Conservation (phyloP, 2,797 vertebrate genomes). For the Diplodus puntazzo region DNA sequence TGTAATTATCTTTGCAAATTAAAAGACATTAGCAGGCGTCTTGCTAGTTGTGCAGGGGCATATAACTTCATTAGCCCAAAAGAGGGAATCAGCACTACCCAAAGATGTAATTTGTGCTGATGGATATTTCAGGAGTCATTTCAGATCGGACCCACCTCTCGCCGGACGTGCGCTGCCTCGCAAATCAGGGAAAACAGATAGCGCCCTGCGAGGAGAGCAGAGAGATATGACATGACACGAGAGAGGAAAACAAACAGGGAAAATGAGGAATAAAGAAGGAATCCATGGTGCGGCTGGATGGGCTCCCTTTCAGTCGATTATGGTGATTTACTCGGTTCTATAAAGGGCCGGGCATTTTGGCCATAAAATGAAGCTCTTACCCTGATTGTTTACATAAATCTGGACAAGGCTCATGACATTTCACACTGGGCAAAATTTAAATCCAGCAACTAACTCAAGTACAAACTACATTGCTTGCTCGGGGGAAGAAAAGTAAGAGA, state of each 20-base stretch:
- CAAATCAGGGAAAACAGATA: slow-evolving; percentile 40
- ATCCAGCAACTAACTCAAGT: slow-evolving; percentile 29
- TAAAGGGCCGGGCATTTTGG: slow-evolving; percentile 46
- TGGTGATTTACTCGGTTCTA: slow-evolving; percentile 66
- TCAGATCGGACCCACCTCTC: slow-evolving; percentile 51
- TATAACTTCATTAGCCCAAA: slow-evolving; percentile 81
- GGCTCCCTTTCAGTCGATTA: slow-evolving; percentile 32
- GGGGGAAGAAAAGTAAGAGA: neutral
- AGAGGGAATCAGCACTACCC: slow-evolving; percentile 73
- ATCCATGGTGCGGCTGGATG: slow-evolving; percentile 17
- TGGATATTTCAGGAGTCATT: slow-evolving; percentile 74
- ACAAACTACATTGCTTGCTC: slow-evolving; percentile 10
- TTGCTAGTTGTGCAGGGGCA: slow-evolving; percentile 73
- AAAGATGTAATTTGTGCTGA: slow-evolving; percentile 76
- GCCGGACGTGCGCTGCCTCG: slow-evolving; percentile 59
- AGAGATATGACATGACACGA: slow-evolving; percentile 15
- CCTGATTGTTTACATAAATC: slow-evolving; percentile 74
- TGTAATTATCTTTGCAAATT: slow-evolving; percentile 86
- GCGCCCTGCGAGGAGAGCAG: slow-evolving; percentile 1
- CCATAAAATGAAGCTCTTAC: slow-evolving; percentile 67
- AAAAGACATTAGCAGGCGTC: slow-evolving; percentile 79
- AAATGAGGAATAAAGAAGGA: slow-evolving; percentile 43
- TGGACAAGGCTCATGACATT: slow-evolving; percentile 45
- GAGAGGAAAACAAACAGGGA: slow-evolving; percentile 32
- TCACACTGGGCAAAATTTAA: slow-evolving; percentile 50